Evolutionary conservation across 1,140 invertebrate species (phyloP).

Genomic region (Meloidogyne hapla): DNA sequence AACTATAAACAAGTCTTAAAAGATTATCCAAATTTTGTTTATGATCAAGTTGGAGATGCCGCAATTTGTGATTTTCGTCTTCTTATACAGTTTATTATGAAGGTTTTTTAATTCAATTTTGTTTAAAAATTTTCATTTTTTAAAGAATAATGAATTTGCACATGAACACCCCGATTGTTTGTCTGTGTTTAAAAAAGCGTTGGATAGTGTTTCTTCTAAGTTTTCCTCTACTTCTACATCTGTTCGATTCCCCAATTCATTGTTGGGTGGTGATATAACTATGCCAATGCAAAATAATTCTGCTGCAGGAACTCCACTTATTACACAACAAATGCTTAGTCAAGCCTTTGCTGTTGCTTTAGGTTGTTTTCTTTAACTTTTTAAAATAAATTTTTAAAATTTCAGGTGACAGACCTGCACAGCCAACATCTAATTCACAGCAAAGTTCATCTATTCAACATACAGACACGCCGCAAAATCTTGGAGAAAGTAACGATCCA

Average conservation of each 20-base stretch:
- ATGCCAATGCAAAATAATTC: neutral
- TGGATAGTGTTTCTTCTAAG: neutral
- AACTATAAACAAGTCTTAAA: neutral
- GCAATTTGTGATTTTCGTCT: conserved; percentile 8
- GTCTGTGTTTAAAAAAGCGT: conserved; percentile 2
- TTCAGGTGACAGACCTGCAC: neutral
- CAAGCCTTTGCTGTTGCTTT: conserved; percentile 14
- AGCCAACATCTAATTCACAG: neutral
- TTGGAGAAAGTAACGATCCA: neutral
- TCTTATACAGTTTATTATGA: conserved; percentile 1
- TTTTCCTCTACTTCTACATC: neutral
- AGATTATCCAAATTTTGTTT: neutral
- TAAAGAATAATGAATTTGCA: conserved; percentile 10
- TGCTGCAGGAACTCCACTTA: neutral
- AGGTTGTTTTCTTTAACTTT: neutral
- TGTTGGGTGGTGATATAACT: neutral
- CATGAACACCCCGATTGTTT: conserved; percentile 11
- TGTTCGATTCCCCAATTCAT: neutral
- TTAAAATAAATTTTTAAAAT: neutral
- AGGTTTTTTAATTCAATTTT: neutral
- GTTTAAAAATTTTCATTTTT: neutral
- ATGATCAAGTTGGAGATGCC: neutral
- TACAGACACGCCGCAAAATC: neutral
- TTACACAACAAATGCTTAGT: conserved; percentile 16
- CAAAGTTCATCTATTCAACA: conserved; percentile 1